These are phyloP conservation scores for Acipenser transmontanus DNA, from an alignment of 2,797 vertebrate genomes.

Conservation along the genomic window DNA sequence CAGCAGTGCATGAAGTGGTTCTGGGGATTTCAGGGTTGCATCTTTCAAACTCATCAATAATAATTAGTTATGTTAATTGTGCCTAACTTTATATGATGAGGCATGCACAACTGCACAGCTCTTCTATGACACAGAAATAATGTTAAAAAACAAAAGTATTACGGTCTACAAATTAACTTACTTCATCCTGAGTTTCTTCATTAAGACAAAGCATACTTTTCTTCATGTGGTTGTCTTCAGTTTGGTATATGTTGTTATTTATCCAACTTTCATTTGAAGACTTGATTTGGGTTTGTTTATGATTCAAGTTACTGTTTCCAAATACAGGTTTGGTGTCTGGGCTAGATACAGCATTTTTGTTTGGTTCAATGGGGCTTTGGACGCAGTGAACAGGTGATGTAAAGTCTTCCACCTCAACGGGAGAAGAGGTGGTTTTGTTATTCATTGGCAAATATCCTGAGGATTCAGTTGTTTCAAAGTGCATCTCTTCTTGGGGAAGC, in stretches of 20 bases:
- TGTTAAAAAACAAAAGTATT: background rate
- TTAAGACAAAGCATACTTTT: slow-evolving; percentile 67
- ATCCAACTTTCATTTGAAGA: slow-evolving; percentile 21
- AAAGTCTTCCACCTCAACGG: background rate
- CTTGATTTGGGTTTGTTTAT: slow-evolving; percentile 5
- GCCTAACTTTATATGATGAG: no score
- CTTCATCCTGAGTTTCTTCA: slow-evolving; percentile 63
- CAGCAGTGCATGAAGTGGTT: background rate
- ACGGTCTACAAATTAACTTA: slow-evolving; percentile 25
- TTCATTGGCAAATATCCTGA: slow-evolving; percentile 5
- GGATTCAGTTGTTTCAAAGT: background rate
- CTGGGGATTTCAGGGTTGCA: no score
- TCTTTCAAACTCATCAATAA: no score
- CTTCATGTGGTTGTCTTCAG: slow-evolving; percentile 57
- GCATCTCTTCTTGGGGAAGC: slow-evolving; percentile 7
- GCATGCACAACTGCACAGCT: slow-evolving; percentile 5
- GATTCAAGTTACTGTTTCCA: background rate
- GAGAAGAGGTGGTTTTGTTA: slow-evolving; percentile 4
- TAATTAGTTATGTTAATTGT: no score
- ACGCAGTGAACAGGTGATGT: slow-evolving; percentile 12
- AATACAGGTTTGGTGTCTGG: background rate
- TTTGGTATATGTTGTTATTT: slow-evolving; percentile 33
- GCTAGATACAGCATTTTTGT: background rate
- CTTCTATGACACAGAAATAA: no score
- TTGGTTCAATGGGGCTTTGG: slow-evolving; percentile 26